phyloP scores from a whole-genome alignment of 2,797 vertebrate genomes.

The Cuniculus paca region DNA sequence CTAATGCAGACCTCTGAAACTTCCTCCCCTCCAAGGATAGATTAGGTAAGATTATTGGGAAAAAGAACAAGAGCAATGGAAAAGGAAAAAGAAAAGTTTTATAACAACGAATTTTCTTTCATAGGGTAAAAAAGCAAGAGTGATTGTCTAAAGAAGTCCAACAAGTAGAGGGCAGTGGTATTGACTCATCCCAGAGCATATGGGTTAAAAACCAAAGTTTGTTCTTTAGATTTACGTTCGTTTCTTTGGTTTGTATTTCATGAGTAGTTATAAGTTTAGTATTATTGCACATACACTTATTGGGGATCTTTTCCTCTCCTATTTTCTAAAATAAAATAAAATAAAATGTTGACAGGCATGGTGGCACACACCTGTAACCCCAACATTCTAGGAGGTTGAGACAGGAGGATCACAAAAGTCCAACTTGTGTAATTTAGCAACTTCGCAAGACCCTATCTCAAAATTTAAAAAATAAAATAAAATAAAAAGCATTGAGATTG shows the following conservation, averaged over 20 bases:
- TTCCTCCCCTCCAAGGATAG: slow-evolving; percentile 56
- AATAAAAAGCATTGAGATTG: not conserved
- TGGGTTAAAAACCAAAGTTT: slow-evolving; percentile 81
- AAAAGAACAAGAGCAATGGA: slow-evolving; percentile 54
- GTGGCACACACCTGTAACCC: not conserved
- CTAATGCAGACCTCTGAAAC: slow-evolving; percentile 64
- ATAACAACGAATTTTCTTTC: slow-evolving; percentile 74
- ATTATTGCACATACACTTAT: slow-evolving; percentile 74
- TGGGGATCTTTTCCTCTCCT: not conserved
- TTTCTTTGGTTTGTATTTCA: slow-evolving; percentile 80
- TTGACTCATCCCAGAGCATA: slow-evolving; percentile 81
- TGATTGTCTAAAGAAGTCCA: slow-evolving; percentile 76
- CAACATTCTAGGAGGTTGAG: not conserved
- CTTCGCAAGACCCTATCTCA: not conserved
- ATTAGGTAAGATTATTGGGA: slow-evolving; percentile 65
- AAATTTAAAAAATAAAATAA: not conserved
- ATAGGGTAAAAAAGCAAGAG: not conserved
- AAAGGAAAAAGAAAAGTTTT: slow-evolving; percentile 55
- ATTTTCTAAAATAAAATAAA: slow-evolving; percentile 61
- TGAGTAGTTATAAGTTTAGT: slow-evolving; percentile 86
- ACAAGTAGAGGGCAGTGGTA: slow-evolving; percentile 70
- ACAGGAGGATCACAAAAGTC: not conserved
- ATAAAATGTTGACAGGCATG: not conserved
- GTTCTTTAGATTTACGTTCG: slow-evolving; percentile 80
- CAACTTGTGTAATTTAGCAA: not conserved